Conservation (phyloP, 30 jellyfish, hydroid and myxozoan genomes). For the Cassiopea andromeda region DNA sequence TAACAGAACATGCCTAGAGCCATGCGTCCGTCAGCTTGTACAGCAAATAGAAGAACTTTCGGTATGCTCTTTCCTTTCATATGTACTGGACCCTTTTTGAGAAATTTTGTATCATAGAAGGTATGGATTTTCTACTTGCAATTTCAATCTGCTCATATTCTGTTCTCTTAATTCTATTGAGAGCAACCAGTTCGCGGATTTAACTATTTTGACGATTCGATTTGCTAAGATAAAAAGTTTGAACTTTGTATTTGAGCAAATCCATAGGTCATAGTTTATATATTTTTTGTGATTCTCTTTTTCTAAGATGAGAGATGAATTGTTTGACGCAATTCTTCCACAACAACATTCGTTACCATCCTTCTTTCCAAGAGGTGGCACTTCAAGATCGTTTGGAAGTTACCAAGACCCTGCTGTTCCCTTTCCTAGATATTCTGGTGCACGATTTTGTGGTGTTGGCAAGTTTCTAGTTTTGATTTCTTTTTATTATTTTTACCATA, state of each 20-base stretch:
- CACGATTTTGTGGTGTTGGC: constrained; percentile 99
- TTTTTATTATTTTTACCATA: too few species aligned
- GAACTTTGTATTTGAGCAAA: too few species aligned
- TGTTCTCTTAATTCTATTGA: too few species aligned
- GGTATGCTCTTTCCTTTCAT: constrained; percentile 32
- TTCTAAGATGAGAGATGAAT: constrained; percentile 62
- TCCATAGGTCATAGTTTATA: too few species aligned
- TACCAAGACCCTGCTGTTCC: constrained; percentile 95
- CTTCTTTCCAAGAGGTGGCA: constrained; percentile 57
- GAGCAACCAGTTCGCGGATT: too few species aligned
- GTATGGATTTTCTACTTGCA: too few species aligned
- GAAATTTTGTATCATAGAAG: too few species aligned
- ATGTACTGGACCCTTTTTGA: too few species aligned
- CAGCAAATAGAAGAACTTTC: constrained; percentile 82
- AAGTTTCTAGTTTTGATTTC: background rate
- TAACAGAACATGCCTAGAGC: constrained; percentile 95
- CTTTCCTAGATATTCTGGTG: constrained; percentile 95
- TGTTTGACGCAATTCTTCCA: constrained; percentile 55
- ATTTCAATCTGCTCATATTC: too few species aligned
- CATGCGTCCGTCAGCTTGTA: constrained; percentile 90
- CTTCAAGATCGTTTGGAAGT: constrained; percentile 65
- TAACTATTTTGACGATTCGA: too few species aligned
- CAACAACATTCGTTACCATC: constrained; percentile 76
- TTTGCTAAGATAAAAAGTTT: too few species aligned
- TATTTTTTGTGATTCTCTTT: background rate